Evolutionary conservation across 2,113 vertebrate genomes (phyloP), one percentile per base, ranked within the genome.

Genomic region (Pongo abelii): DNA sequence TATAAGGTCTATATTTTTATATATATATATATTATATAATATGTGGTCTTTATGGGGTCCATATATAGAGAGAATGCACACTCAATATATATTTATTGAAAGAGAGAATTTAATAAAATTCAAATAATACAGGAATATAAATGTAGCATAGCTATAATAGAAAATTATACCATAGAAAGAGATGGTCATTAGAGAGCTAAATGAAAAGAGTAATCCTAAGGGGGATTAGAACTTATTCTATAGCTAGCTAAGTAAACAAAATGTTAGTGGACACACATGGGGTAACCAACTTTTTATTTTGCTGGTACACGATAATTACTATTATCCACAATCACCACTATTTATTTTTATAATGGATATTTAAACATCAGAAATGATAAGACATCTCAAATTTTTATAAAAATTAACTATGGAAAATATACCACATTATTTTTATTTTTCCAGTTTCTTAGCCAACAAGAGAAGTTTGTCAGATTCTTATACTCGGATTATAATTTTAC

Each of bases 51-150:
- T 64, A 14, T 64, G 30, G 61, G 27, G 12, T 64, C 12, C 32
- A 64, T 4, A 70, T 1, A 64, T 10, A 67, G 17, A 77, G 16
- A 77, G 43, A 84, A 8, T 77, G 16, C 80, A 4, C 12, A 14
- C 8, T 88, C 48, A 85, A 17, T 96, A 52, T 43, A 77, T 46
- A 67, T 81, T 91, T 46, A 86, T 20, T 79, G 52, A 95, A 94
- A 35, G 0, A 69, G 14, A 81, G 1, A 1, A 79, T 81, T 75
- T 83, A 91, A 81, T n/a, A 30, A 10, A 72, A 91, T 94, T 94
- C n/a, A 94, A 96, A 92, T 75, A 77, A 95, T 70, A 89, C 75
- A 93, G 14, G 4, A 86, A 87, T 64, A 84, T 13, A 92, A 95
- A 95, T 91, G 3, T 30, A 48, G 0, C 32, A 87, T 75, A 20